These are phyloP conservation scores for Sciurus carolinensis DNA, from an alignment of 2,797 vertebrate genomes.

Conservation along the genomic window DNA sequence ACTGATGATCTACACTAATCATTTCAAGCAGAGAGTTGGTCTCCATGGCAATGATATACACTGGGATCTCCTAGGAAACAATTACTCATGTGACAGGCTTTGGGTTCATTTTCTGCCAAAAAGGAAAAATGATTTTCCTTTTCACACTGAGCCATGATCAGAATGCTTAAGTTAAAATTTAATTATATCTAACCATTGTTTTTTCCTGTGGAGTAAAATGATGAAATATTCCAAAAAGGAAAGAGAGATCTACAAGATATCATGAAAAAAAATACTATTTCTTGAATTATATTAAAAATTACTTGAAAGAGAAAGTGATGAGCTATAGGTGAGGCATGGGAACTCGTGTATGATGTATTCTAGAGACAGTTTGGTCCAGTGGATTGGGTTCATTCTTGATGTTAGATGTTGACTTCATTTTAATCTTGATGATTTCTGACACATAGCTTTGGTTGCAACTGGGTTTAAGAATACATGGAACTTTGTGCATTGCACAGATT, in stretches of 20 bases:
- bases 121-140: slow-evolving; percentile 53
- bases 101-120: slow-evolving; percentile 52
- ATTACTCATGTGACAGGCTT: slow-evolving; percentile 34
- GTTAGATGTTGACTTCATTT: neutral
- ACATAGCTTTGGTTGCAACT: neutral
- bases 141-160: slow-evolving; percentile 24
- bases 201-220: neutral
- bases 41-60: slow-evolving; percentile 77
- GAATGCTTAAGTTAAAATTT: slow-evolving; percentile 56
- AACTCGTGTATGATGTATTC: neutral
- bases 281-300: neutral
- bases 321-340: neutral
- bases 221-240: neutral
- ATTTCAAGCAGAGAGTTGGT: slow-evolving; percentile 63
- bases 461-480: neutral
- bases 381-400: neutral
- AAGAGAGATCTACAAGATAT: neutral
- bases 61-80: slow-evolving; percentile 81
- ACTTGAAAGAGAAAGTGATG: neutral
- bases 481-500: neutral
- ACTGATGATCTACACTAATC: slow-evolving; percentile 42
- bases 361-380: neutral
- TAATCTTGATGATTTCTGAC: neutral
- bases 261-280: neutral
- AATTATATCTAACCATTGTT: slow-evolving; percentile 27